Evolutionary conservation across 2,797 vertebrate genomes (phyloP).

Genomic region (Myotis vivesi): DNA sequence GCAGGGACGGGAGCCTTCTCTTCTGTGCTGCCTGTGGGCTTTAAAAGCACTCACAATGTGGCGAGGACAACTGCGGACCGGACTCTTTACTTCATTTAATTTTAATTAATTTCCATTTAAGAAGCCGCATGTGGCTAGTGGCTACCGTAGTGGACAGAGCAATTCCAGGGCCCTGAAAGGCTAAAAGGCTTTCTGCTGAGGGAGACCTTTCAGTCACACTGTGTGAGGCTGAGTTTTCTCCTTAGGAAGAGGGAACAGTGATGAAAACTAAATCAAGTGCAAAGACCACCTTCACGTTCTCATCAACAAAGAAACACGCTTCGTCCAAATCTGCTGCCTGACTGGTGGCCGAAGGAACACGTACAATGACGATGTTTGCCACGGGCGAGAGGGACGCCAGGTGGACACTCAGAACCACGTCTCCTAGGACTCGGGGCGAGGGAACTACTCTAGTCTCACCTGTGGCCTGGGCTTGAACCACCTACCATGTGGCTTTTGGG

Average conservation of each 20-base stretch:
- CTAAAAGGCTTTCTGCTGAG: background rate
- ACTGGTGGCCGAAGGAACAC: too few relatives aligned
- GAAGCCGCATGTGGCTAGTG: background rate
- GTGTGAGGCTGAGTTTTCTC: background rate
- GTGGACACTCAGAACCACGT: background rate
- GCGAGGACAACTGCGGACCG: background rate
- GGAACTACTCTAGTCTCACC: background rate
- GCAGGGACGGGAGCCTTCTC: background rate
- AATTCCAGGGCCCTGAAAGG: background rate
- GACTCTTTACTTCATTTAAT: background rate
- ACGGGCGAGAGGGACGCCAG: too few relatives aligned
- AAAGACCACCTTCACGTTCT: background rate
- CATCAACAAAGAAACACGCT: background rate
- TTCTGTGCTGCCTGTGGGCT: background rate
- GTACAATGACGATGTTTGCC: rapidly evolving
- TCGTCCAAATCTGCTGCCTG: background rate
- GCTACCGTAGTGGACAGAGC: background rate
- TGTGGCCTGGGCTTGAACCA: too few relatives aligned
- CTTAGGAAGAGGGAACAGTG: background rate
- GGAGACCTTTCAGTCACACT: background rate
- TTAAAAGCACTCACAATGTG: background rate
- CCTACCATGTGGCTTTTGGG: background rate
- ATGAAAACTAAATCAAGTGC: background rate
- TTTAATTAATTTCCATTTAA: background rate
- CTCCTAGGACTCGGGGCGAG: background rate